These are phyloP conservation scores for Andrena minutula DNA, from an alignment of 2,888 invertebrate genomes.

Conservation along the genomic window DNA sequence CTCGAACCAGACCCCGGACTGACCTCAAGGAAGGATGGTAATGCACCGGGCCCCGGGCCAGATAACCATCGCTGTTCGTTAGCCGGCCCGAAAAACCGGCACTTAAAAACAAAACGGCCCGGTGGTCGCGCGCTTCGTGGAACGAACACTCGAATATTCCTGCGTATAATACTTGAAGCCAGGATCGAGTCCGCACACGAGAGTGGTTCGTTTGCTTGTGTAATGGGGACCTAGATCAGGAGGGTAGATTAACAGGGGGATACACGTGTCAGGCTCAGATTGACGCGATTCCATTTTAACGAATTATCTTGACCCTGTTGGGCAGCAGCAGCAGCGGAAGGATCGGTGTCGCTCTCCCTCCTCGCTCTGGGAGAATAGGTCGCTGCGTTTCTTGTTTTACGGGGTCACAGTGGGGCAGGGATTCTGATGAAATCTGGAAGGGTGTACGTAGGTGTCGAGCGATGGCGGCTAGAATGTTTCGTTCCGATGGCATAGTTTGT, in stretches of 20 bases:
- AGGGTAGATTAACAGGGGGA: conserved; percentile 66
- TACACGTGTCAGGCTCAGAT: conserved; percentile 72
- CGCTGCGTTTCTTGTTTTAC: conserved; percentile 6
- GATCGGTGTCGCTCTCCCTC: conserved; percentile 30
- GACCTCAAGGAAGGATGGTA: conserved; percentile 76
- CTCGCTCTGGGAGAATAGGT: not conserved
- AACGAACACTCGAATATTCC: conserved; percentile 45
- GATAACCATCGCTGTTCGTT: conserved; percentile 81
- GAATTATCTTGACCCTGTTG: conserved; percentile 64
- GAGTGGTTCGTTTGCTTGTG: conserved; percentile 52
- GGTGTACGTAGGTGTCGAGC: not conserved
- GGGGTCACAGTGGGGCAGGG: not conserved
- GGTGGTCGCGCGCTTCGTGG: conserved; percentile 62
- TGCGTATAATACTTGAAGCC: conserved; percentile 27
- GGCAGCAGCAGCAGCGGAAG: conserved; percentile 37
- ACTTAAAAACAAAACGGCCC: conserved; percentile 68
- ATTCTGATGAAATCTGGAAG: conserved; percentile 1
- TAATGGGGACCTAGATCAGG: conserved; percentile 57
- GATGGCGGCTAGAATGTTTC: conserved; percentile 4
- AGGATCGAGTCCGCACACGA: conserved; percentile 40
- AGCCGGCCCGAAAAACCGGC: conserved; percentile 72
- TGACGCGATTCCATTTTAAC: conserved; percentile 67
- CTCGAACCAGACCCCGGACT: conserved; percentile 59
- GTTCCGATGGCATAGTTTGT: not conserved
- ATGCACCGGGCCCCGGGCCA: conserved; percentile 67